phyloP scores from a whole-genome alignment of 30 jellyfish, hydroid and myxozoan species.

The Aurelia sp. region DNA sequence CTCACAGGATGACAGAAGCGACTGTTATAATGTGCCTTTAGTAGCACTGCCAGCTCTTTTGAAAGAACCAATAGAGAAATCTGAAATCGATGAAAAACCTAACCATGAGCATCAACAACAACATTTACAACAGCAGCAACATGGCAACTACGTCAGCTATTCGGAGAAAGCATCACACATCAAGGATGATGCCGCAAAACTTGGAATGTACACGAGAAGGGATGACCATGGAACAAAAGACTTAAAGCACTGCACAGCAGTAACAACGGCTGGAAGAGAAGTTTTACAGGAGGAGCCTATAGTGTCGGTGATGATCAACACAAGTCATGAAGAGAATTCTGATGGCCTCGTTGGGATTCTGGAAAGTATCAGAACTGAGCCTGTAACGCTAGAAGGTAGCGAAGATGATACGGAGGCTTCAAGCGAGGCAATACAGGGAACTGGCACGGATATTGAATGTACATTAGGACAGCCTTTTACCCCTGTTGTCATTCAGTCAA shows the following conservation, averaged over 20 bases:
- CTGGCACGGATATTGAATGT: neutral
- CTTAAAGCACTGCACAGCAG: neutral
- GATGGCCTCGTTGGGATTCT: neutral
- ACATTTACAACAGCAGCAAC: neutral
- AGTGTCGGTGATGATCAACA: neutral
- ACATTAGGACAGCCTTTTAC: neutral
- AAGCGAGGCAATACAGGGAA: neutral
- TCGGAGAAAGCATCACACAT: constrained; percentile 46
- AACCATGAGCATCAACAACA: neutral
- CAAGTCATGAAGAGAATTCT: neutral
- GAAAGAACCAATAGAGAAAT: neutral
- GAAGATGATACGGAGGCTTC: neutral
- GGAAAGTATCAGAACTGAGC: neutral
- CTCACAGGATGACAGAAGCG: neutral
- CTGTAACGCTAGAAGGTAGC: neutral
- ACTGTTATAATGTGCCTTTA: constrained; percentile 9
- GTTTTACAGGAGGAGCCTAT: too few relatives aligned
- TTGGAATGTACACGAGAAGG: constrained; percentile 21
- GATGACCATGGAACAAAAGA: neutral
- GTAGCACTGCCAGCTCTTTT: constrained; percentile 30
- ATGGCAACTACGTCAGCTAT: constrained; percentile 29
- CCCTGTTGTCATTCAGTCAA: constrained; percentile 41
- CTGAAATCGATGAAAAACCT: neutral
- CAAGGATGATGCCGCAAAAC: constrained; percentile 17
- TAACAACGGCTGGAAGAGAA: neutral